Evolutionary conservation across 2,888 invertebrate genomes (phyloP), one percentile per base, ranked within the genome.

Genomic region (Scaptodrosophila latifasciaeformis): DNA sequence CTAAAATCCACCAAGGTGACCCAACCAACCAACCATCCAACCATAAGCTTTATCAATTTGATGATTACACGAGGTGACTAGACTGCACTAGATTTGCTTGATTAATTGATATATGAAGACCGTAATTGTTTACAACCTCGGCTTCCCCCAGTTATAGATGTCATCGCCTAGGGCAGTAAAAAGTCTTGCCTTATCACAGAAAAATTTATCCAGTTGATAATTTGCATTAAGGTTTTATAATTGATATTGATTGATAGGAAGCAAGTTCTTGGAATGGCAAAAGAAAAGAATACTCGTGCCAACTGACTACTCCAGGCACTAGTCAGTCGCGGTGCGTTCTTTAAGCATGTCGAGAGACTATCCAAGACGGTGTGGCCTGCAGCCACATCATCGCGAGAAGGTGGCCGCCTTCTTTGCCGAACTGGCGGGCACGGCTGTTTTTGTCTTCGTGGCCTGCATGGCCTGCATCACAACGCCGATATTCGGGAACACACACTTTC

Each of bases 361-460:
- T 54, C 46, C 50, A 27, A 19, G 34, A 9, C 7, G 40, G 7
- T 76, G 71, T 70, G 18, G 46, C 18, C 12, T 78, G 18, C 43
- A 31, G 1, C 17, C 29, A 0, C 35, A 17, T n/a, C 64, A 67
- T 37, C 46, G 76, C 18, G 19, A 37, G 0, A 53, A 59, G 3
- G 4, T 75, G 5, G 65, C 57, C 0, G 70, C 60, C 53, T 87
- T 89, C 45, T 56, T 89, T 3, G 89, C 90, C 0, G 93, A 94
- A 83, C 80, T 92, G 2, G 67, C 92, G 9, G 90, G 92, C 5
- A 93, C 93, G 0, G 88, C 86, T 1, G 79, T 91, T 12, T 87
- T 93, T 2, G 81, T 93, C 48, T 89, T 92, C 53, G 81, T 94
- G n/a, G 93, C 93, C 4, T 94, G 93, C 80, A 91, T 93, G 91